Percentiles rank a stretch among this genome's conserved stretches.
phyloP scores from a whole-genome alignment of 2,888 invertebrate species.

The Eupeodes luniger region DNA sequence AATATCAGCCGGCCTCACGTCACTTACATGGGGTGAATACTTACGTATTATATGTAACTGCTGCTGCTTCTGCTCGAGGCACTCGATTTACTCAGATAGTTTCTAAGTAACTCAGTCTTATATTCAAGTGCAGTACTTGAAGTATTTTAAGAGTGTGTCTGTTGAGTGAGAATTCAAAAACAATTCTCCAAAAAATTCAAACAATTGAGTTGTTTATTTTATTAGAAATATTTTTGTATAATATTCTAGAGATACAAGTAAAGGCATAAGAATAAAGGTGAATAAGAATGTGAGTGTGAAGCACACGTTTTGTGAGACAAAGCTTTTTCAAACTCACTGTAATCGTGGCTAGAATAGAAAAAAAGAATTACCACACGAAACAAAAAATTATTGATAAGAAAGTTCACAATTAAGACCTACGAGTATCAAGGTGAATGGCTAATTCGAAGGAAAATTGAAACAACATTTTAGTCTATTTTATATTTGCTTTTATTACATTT shows the following conservation, averaged over 20 bases:
- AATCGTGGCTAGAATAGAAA: neutral
- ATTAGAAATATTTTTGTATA: neutral
- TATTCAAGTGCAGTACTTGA: neutral
- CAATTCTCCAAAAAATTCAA: constrained; percentile 57
- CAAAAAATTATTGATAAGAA: constrained; percentile 47
- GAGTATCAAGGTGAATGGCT: constrained; percentile 34
- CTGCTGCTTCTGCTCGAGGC: constrained; percentile 11
- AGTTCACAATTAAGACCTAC: constrained; percentile 35
- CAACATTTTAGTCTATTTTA: neutral
- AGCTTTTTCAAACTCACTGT: constrained; percentile 49
- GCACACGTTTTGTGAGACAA: constrained; percentile 34
- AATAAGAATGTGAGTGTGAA: constrained; percentile 44
- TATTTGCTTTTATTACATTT: neutral
- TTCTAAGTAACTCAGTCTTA: constrained; percentile 8
- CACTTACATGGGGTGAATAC: constrained; percentile 45
- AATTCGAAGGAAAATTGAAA: constrained; percentile 5
- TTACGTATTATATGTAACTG: neutral
- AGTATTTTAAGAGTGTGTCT: neutral
- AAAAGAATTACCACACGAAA: neutral
- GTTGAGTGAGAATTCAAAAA: constrained; percentile 10
- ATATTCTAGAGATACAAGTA: neutral
- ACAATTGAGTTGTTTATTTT: neutral
- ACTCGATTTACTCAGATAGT: constrained; percentile 30
- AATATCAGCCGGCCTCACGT: constrained; percentile 49
- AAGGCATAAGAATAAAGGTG: neutral